A percentile compares a stretch with the other conserved stretches of the same genome.
Conservation (phyloP, 1,140 invertebrate species). For the Scaptomyza hsui region DNA sequence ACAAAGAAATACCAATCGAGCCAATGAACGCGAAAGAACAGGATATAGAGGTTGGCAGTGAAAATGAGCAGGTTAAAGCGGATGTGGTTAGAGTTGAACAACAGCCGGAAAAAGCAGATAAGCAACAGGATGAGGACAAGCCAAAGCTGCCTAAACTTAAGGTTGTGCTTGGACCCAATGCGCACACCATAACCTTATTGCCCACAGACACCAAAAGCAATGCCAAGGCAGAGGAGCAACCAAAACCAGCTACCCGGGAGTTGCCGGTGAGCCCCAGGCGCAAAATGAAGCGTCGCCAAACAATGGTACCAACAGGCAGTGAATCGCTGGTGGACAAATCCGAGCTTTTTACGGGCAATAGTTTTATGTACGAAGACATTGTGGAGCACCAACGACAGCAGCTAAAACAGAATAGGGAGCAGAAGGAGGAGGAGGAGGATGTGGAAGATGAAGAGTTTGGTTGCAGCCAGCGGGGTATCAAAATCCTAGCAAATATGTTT, state of each 20-base stretch:
- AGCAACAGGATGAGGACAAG: background rate
- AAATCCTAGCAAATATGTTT: slow-evolving; percentile 54
- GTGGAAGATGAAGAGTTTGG: background rate
- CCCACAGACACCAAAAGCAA: background rate
- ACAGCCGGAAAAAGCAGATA: background rate
- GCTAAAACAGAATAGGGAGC: slow-evolving; percentile 5
- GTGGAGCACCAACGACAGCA: slow-evolving; percentile 30
- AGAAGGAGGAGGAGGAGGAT: background rate
- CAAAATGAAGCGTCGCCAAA: slow-evolving; percentile 50
- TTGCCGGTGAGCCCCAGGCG: background rate
- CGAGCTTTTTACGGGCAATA: slow-evolving; percentile 25
- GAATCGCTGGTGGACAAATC: slow-evolving; percentile 50
- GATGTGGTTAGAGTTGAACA: background rate
- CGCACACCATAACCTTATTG: slow-evolving; percentile 28
- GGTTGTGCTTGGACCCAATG: slow-evolving; percentile 53
- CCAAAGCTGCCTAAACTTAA: slow-evolving; percentile 52
- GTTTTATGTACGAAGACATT: slow-evolving; percentile 52
- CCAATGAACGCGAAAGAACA: background rate
- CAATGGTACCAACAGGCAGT: slow-evolving; percentile 56
- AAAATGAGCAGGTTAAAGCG: background rate
- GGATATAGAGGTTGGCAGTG: background rate
- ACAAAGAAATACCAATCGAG: too few relatives aligned
- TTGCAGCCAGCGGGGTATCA: background rate
- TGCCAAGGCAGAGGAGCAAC: slow-evolving; percentile 3
- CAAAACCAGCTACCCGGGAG: background rate